These are phyloP conservation scores for Drosophila multiciliata DNA, from an alignment of 2,888 invertebrate genomes.

Conservation along the genomic window DNA sequence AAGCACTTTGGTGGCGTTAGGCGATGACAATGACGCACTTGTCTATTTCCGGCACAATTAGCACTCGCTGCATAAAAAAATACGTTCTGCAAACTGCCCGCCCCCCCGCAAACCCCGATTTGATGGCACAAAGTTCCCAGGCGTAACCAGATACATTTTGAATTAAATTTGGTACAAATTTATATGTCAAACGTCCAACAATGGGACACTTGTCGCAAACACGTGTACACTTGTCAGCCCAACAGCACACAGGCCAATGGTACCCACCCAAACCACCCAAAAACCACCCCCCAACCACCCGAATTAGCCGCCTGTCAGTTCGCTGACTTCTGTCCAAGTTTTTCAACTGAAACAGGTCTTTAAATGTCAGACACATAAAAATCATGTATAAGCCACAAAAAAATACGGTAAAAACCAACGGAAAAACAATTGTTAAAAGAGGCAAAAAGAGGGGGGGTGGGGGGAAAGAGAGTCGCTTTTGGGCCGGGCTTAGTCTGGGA, in stretches of 20 bases:
- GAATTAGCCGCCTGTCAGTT: conserved; percentile 50
- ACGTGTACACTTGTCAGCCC: conserved; percentile 81
- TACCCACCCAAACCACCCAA: conserved; percentile 20
- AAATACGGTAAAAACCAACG: conserved; percentile 28
- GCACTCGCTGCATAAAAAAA: conserved; percentile 8
- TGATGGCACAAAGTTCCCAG: conserved; percentile 50
- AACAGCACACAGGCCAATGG: conserved; percentile 61
- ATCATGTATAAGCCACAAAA: conserved; percentile 34
- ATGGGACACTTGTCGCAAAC: conserved; percentile 76
- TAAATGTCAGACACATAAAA: conserved; percentile 47
- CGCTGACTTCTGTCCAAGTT: conserved; percentile 60
- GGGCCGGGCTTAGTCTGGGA: conserved; percentile 68
- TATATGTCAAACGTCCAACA: conserved; percentile 70
- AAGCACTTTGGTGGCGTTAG: conserved; percentile 79
- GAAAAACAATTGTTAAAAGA: conserved; percentile 25
- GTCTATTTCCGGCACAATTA: conserved; percentile 82
- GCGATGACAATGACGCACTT: conserved; percentile 55
- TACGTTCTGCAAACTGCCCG: neutral
- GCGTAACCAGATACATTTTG: conserved; percentile 82
- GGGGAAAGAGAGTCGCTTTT: conserved; percentile 8
- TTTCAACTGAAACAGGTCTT: conserved; percentile 51
- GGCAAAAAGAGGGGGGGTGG: neutral
- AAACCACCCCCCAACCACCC: conserved; percentile 12
- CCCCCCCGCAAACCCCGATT: neutral
- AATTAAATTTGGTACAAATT: conserved; percentile 76